These are phyloP conservation scores for Cynocephalus volans DNA, from an alignment of 2,113 vertebrate genomes.

Conservation along the genomic window DNA sequence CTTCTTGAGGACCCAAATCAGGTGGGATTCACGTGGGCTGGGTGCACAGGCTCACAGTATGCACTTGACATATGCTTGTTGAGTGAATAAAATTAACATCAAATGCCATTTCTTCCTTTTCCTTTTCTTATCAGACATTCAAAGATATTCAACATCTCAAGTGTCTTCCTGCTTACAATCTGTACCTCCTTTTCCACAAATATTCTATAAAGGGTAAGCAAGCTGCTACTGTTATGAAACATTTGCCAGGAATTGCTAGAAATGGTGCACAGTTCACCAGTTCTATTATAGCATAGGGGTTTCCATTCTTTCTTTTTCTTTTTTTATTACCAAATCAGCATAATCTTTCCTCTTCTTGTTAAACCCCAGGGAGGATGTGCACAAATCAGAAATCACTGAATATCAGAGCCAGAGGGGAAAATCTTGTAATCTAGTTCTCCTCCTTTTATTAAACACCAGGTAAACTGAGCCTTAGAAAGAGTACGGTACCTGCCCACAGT, in stretches of 20 bases:
- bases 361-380: constrained; percentile 21
- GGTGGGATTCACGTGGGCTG: constrained; percentile 44
- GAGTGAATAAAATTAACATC: constrained; percentile 80
- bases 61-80: constrained; percentile 73
- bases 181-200: constrained; percentile 84
- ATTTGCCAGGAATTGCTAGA: constrained; percentile 88
- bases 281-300: constrained; percentile 66
- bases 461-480: background rate
- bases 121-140: constrained; percentile 82
- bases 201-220: constrained; percentile 85
- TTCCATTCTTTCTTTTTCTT: background rate
- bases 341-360: constrained; percentile 81
- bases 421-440: background rate
- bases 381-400: constrained; percentile 25
- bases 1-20: constrained; percentile 66
- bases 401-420: background rate
- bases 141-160: constrained; percentile 79
- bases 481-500: background rate
- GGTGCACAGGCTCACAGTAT: background rate
- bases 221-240: constrained; percentile 86
- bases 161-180: constrained; percentile 82
- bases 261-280: constrained; percentile 75
- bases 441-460: background rate
- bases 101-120: constrained; percentile 79
- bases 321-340: constrained; percentile 74